Base-by-base conservation (phyloP, 2,888 invertebrate genomes). In the Adelphocoris suturalis region DNA sequence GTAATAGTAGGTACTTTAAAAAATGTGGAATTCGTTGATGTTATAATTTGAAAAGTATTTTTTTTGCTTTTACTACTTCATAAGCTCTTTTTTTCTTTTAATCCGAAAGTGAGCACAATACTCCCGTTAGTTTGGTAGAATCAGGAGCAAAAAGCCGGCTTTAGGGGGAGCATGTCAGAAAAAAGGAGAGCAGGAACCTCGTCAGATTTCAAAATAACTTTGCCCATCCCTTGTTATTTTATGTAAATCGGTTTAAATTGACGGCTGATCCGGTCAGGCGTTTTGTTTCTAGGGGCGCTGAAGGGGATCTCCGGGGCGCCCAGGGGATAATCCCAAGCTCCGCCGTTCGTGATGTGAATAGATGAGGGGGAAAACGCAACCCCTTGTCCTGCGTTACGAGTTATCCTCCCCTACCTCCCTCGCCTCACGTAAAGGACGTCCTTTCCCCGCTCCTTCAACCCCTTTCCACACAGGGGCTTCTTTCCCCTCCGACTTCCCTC, bases 341-440 rank as follows among this genome's bases (percentile, higher is more conserved):
- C 47, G 46, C 47, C 86, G 86, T 86, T 75, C 86, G 86, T 86
- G 86, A 86, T 37, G 76, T 48, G 86, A 86, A 86, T 86, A 86
- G 68, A 52, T 52, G 48, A 47, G 82, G 37, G 37, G 46, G 75
- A 28, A 23, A 75, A 28, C 23, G 46, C 19, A 46, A 46, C 78
- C 27, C 47, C 84, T 13, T 55, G 23, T 23, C 23, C 68, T 23
- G 23, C 68, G 68, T 68, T 68, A 23, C 5, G 46, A 19, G 46
- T 14, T 46, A 37, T 27, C 76, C 75, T 46, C 28, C 78, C 78
- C 19, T n/a, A n/a, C 46, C 16, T 68, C n/a, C 23, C n/a, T 68
- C 19, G 68, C 23, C 23, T 12, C 68, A 68, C 68, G 68, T 68
- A 23, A 68, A 23, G 27, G 19, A 12, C 80, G 37, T 37, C 37